Evolutionary conservation across 2,888 invertebrate species (phyloP).

Genomic region (Eretmocerus hayati): DNA sequence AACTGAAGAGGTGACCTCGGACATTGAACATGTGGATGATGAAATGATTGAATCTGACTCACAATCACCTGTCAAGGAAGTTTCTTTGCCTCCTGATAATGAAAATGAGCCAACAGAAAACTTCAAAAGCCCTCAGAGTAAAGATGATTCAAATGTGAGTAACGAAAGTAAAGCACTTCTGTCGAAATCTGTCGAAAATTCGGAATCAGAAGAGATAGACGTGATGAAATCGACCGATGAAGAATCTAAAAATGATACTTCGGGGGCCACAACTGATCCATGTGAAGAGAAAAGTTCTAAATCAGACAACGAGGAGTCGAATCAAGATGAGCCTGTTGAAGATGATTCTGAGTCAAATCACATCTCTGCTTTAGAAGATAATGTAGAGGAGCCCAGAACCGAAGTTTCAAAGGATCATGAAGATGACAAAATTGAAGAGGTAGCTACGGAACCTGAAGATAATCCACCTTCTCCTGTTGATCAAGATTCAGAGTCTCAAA

Average conservation of each 20-base stretch:
- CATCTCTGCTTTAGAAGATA: not conserved
- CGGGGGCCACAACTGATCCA: not conserved
- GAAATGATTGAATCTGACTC: too few relatives aligned
- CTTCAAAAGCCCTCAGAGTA: too few relatives aligned
- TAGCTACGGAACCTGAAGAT: not conserved
- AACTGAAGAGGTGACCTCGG: not conserved
- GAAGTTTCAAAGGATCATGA: constrained; percentile 1
- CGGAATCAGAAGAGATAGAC: constrained; percentile 23
- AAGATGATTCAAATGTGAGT: too few relatives aligned
- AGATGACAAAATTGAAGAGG: not conserved
- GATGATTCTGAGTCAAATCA: not conserved
- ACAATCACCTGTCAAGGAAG: constrained; percentile 10
- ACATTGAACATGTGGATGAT: constrained; percentile 3
- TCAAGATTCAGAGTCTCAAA: too few relatives aligned
- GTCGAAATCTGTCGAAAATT: too few relatives aligned
- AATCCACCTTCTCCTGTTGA: too few relatives aligned
- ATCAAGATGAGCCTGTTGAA: not conserved
- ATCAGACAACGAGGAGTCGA: not conserved
- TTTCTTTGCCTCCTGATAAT: constrained; percentile 15
- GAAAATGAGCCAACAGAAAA: constrained; percentile 10
- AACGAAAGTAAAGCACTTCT: not conserved
- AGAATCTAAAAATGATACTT: constrained; percentile 14
- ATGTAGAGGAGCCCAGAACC: not conserved
- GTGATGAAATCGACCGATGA: constrained; percentile 20
- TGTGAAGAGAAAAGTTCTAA: not conserved